Percentiles rank a stretch among this genome's conserved stretches.
phyloP scores from a whole-genome alignment of 2,113 vertebrate species.

The Procavia capensis region DNA sequence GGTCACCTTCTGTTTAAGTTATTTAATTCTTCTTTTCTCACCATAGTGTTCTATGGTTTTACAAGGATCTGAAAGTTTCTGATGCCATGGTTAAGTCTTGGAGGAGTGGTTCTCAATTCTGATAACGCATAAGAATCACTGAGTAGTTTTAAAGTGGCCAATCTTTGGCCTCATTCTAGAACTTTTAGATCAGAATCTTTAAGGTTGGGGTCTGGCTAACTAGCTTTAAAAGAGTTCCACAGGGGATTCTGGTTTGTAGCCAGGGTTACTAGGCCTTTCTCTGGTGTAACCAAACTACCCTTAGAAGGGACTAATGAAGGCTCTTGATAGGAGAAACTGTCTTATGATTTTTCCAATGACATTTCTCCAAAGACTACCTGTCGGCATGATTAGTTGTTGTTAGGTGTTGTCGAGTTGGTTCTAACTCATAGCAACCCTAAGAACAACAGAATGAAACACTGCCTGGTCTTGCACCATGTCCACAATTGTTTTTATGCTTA shows the following conservation, averaged over 20 bases:
- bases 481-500: no score
- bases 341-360: not conserved
- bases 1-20: not conserved
- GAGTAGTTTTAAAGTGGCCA: conserved; percentile 63
- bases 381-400: not conserved
- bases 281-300: not conserved
- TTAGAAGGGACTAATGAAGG: not conserved
- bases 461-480: no score
- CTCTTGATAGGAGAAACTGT: conserved; percentile 5
- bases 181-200: conserved; percentile 43
- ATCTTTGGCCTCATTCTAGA: conserved; percentile 14
- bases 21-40: conserved; percentile 29
- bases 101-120: conserved; percentile 25
- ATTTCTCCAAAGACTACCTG: conserved; percentile 3
- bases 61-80: conserved; percentile 44
- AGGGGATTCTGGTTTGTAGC: conserved; percentile 37
- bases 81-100: conserved; percentile 48
- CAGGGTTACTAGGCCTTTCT: not conserved
- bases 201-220: not conserved
- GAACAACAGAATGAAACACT: no score
- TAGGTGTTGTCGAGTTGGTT: no score
- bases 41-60: conserved; percentile 9
- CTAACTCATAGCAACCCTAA: no score
- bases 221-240: conserved; percentile 56
- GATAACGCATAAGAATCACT: not conserved